phyloP scores from a whole-genome alignment of 2,888 invertebrate genomes.

The Rotaria macrura region DNA sequence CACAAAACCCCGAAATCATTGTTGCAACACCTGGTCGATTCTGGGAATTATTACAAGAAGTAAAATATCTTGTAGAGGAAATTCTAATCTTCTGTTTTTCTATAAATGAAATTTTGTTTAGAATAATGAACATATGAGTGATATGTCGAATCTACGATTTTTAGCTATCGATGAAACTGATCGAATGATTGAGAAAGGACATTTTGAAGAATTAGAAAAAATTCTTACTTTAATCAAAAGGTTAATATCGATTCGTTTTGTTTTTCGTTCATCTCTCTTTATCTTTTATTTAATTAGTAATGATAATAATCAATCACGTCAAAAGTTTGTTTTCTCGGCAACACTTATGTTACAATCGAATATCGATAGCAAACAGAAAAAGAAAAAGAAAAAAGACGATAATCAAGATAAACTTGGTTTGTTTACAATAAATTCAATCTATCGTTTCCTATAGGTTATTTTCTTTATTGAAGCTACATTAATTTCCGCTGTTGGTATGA shows the following conservation, averaged over 20 bases:
- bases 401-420: slow-evolving; percentile 50
- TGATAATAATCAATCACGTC: slow-evolving; percentile 55
- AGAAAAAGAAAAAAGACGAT: slow-evolving; percentile 37
- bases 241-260: slow-evolving; percentile 50
- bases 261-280: not conserved
- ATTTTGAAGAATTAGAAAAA: slow-evolving; percentile 77
- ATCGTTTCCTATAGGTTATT: not conserved
- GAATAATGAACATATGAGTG: slow-evolving; percentile 23
- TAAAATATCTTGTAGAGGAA: not conserved
- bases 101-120: not conserved
- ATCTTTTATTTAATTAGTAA: slow-evolving; percentile 41
- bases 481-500: slow-evolving; percentile 52
- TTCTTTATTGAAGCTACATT: not conserved
- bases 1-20: slow-evolving; percentile 77
- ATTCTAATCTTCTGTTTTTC: not conserved
- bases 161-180: slow-evolving; percentile 93
- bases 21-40: slow-evolving; percentile 83
- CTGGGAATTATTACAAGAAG: slow-evolving; percentile 31
- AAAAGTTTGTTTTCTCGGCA: slow-evolving; percentile 93
- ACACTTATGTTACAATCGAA: slow-evolving; percentile 73
- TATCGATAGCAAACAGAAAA: slow-evolving; percentile 60
- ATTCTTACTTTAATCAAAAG: slow-evolving; percentile 69
- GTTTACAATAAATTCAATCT: slow-evolving; percentile 30
- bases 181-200: slow-evolving; percentile 88
- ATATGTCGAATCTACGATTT: slow-evolving; percentile 22